Evolutionary conservation across 2,797 vertebrate species (phyloP).

Genomic region (Acrossocheilus wenchowensis): DNA sequence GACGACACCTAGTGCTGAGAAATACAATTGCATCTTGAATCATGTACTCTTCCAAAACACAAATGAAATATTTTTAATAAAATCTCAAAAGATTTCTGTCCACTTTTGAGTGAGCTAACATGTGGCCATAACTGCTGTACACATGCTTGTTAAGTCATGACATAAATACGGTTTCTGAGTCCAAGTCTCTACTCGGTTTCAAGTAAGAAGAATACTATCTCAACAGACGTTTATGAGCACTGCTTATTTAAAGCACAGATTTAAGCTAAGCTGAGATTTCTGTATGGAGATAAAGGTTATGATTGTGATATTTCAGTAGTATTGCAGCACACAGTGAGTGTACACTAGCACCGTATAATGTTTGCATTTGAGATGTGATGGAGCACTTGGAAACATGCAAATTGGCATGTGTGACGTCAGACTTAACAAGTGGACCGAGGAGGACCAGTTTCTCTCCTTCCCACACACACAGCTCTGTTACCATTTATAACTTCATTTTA

Average conservation of each 20-base stretch:
- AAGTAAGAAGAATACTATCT: background rate
- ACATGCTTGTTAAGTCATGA: background rate
- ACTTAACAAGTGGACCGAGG: background rate
- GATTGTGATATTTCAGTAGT: background rate
- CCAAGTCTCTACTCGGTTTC: background rate
- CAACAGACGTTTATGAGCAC: background rate
- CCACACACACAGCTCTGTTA: background rate
- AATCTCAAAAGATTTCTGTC: background rate
- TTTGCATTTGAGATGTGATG: background rate
- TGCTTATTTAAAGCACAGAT: background rate
- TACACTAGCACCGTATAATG: background rate
- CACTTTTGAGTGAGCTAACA: background rate
- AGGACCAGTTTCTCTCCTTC: background rate
- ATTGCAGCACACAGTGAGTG: background rate
- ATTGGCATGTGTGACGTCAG: background rate
- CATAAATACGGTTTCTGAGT: background rate
- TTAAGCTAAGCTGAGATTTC: background rate
- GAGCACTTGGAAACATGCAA: background rate
- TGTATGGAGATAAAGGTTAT: background rate
- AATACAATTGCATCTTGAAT: conserved; percentile 14
- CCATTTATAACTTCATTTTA: background rate
- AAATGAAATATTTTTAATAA: background rate
- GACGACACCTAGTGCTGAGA: conserved; percentile 56
- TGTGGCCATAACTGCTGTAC: background rate
- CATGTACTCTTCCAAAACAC: background rate